Evolutionary conservation across 2,113 vertebrate genomes (phyloP), one percentile per base, ranked within the genome.

Genomic region (Ammodytes marinus): DNA sequence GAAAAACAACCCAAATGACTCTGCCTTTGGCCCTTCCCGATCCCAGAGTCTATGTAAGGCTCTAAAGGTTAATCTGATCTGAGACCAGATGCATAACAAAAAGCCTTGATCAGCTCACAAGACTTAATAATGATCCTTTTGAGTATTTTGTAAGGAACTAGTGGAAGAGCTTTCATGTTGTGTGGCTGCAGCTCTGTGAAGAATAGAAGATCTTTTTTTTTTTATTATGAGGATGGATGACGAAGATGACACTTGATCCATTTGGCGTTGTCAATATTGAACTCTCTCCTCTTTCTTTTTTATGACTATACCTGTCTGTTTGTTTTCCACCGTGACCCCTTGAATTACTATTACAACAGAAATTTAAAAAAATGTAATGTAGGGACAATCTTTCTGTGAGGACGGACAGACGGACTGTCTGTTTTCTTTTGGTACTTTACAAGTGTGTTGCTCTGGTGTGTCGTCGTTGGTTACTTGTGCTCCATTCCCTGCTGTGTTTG

Each of bases 321-420:
- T 71, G 37, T 54, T 70, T 88, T 89, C 89, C 65, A 63, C 82
- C 80, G 70, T 69, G 40, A 80, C 79, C 79, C 77, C 74, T 76
- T 63, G 59, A 75, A 73, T 45, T 58, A 54, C 64, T 81, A 60
- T 82, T 85, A 39, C n/a, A n/a, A n/a, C n/a, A n/a, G n/a, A n/a
- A n/a, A n/a, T n/a, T n/a, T n/a, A 2, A 47, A 40, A 37, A 79
- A 93, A 88, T 82, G 59, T 1, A 27, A 93, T 95, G 95, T 96
- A 93, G 95, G 96, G 97, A 98, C 98, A 98, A 98, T 98, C 97
- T 96, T 92, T 95, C 77, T 90, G 94, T 95, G 94, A 96, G 90
- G 91, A 90, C 91, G 96, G 96, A 27, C 27, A 27, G 27, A 67
- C 85, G 59, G 93, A 95, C 95, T 27, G 95, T 96, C 95, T 92